Evolutionary conservation across 2,797 vertebrate species (phyloP), one percentile per base, ranked within the genome.

Genomic region (Muscicapa striata): DNA sequence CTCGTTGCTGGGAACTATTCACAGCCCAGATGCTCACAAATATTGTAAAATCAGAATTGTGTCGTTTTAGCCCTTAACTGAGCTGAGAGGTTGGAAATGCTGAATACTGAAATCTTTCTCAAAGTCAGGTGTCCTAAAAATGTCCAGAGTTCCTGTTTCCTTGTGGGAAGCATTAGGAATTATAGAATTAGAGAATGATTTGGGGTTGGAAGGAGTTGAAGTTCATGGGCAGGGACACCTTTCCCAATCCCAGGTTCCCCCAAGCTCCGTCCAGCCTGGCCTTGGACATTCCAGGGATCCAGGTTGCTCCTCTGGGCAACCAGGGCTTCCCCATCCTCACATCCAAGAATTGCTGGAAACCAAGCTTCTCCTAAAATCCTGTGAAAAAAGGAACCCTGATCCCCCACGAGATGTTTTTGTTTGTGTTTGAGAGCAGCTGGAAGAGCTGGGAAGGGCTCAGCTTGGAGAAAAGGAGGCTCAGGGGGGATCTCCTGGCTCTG

Each of bases 221-320:
- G 24, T n/a, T 32, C 8, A 34, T 4, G 34, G 20, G 21, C 48
- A 62, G 30, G 62, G 36, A 68, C 32, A 61, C 24, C 32, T 69
- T 15, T 36, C 55, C 17, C 0, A 0, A 3, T 0, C 11, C 22
- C 62, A 59, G 23, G 29, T 0, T 40, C n/a, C 61, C 45, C 84
- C 52, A 64, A 66, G 45, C 67, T 41, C 84, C 4, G 3, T 87
- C 76, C 76, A 80, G 10, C 36, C 70, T 43, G 78, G 32, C 48
- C 55, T 43, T 29, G 49, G 70, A 18, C 63, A 15, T 62, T 6
- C 19, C 63, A 69, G 70, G 63, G 41, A 20, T 62, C 38, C 46
- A 51, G 43, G 32, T 57, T 49, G 55, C 48, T 81, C 2, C 55
- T 41, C 40, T 61, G 77, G 17, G 34, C n/a, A 59, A 2, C 61